Base-by-base conservation (phyloP, 2,797 vertebrate genomes). In the Thunnus albacares region DNA sequence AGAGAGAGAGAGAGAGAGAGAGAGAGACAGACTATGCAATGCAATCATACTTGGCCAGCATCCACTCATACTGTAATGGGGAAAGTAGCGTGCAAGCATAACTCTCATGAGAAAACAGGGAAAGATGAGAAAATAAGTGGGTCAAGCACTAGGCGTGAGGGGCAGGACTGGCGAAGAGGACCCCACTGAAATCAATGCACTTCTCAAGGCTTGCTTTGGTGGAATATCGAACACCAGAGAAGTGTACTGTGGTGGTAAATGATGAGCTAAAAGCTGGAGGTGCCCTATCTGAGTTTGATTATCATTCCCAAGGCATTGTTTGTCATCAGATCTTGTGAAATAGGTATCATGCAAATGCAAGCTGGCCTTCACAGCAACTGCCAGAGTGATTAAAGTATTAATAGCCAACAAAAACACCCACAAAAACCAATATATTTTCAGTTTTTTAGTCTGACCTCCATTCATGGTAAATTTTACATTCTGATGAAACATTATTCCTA, bases 121-220 rank as follows among this genome's bases (percentile, higher is more conserved):
- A 95, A 96, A 95, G 94, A 96, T 95, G 95, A 96, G 95, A 95
- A 95, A 95, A 96, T 96, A 96, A 96, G 95, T 96, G 95, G 95
- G 95, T 95, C 95, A 95, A 94, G 94, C 90, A 84, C 85, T 52
- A 92, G 91, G 93, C 87, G 64, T 92, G 90, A 95, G 94, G 94
- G 94, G 90, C 85, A 93, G 85, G 76, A 79, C 86, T 84, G 88
- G 82, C 67, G 53, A 90, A 94, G 92, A 94, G 86, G 90, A 94
- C 93, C 90, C 89, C 80, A 72, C 87, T 89, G 90, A 95, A 96
- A 96, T 96, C 95, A 93, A 96, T 96, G 95, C 91, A 74, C 84
- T 87, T 91, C 91, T 92, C 89, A 47, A 80, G 52, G 77, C 76
- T 83, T 77, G 88, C 87, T 92, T 95, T 93, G 92, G 93, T 90